A percentile compares a stretch with the other conserved stretches of the same genome.
These are phyloP conservation scores for Microhierax caerulescens DNA, from an alignment of 2,797 vertebrate genomes.

Conservation along the genomic window DNA sequence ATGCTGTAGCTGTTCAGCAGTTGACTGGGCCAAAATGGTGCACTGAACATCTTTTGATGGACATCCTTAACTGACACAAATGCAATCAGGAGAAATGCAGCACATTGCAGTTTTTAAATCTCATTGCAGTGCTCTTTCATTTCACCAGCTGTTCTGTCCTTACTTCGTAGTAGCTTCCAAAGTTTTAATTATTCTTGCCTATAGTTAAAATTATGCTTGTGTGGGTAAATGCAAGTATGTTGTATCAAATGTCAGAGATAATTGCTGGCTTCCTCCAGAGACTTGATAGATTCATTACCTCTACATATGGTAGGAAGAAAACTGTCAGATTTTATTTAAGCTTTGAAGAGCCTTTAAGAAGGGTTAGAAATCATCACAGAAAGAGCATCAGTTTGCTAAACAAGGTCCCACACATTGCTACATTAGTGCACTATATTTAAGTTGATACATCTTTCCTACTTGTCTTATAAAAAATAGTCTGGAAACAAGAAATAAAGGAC, in stretches of 20 bases:
- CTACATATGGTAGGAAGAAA: conserved; percentile 46
- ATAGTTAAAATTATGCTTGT: conserved; percentile 26
- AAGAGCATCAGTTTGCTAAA: conserved; percentile 40
- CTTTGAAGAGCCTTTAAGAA: conserved; percentile 22
- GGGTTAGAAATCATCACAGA: conserved; percentile 12
- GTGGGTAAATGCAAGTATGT: conserved; percentile 38
- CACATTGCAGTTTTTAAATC: neutral
- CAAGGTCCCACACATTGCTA: neutral
- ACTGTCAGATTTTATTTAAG: conserved; percentile 52
- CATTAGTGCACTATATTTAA: neutral
- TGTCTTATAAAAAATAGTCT: neutral
- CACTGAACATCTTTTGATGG: neutral
- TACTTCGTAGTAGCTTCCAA: neutral
- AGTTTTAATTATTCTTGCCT: conserved; percentile 42
- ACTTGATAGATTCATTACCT: conserved; percentile 49
- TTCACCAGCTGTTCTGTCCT: conserved; percentile 13
- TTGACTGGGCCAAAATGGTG: neutral
- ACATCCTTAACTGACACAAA: neutral
- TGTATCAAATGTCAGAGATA: conserved; percentile 45
- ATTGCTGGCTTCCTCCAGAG: conserved; percentile 51
- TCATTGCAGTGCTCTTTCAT: neutral
- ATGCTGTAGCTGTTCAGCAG: neutral
- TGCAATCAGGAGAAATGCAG: neutral
- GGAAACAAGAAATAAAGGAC: neutral
- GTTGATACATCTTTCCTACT: neutral